Evolutionary conservation across 2,888 invertebrate species (phyloP), one percentile per base, ranked within the genome.

Genomic region (Steinernema scapterisci): DNA sequence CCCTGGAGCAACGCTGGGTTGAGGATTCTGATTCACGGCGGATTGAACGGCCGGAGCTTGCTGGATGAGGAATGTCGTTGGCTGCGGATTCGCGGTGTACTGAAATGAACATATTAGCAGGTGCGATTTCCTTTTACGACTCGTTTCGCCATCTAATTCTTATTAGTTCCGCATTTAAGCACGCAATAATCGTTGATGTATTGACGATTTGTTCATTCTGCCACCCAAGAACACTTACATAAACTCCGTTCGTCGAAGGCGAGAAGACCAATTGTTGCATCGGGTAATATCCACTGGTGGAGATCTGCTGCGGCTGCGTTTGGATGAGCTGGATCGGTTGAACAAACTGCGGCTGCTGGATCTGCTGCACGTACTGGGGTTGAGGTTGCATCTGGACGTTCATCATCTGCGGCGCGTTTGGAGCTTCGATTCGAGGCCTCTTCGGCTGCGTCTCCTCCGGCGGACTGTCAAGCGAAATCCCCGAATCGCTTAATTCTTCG

Each of bases 331-430:
- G 63, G 19, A 63, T 13, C 1, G 63, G 63, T 16, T 63, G 31
- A 5, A 63, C 16, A 25, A 63, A 21, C 52, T 52, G 52, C 21
- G 19, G 52, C 52, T 52, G 52, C 52, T 52, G 52, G 21, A 52
- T 23, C 2, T 11, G 52, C 48, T 16, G 19, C 6, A 21, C 21
- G 19, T 21, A 23, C 21, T 21, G 16, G 16, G 48, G 48, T 23
- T 21, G 16, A 5, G 48, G 48, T 16, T 48, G 48, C n/a, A 48
- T 9, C 9, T 38, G 38, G 38, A 38, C 38, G 38, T 38, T 38
- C 3, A 38, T 9, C 38, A 38, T 38, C 38, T 38, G 38, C 3
- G 38, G 38, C 38, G 38, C 48, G 48, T 48, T 16, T 16, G 5
- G 48, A 13, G 13, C 48, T 13, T 48, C 48, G 48, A 48, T 19